Evolutionary conservation across 2,888 invertebrate genomes (phyloP).

Genomic region (Drosophila monieri): DNA sequence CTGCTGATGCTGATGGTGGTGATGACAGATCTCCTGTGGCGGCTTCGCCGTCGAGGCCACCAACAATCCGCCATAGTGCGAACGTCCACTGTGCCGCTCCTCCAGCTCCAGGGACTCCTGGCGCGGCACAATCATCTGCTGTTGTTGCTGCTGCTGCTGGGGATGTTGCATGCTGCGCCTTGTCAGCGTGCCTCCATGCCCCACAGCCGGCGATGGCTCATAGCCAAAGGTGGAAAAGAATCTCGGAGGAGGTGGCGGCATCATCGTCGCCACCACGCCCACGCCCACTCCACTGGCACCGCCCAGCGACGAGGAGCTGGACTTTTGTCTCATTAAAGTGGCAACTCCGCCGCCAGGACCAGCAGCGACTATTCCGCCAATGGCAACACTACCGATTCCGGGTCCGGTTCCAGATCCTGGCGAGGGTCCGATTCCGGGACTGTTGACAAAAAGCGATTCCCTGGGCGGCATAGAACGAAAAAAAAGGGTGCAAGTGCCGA

Average conservation of each 20-base stretch:
- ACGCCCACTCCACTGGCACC: constrained; percentile 44
- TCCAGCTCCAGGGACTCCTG: constrained; percentile 81
- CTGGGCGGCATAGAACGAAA: constrained; percentile 59
- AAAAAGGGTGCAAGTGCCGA: constrained; percentile 13
- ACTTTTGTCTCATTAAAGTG: constrained; percentile 81
- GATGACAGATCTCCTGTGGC: constrained; percentile 78
- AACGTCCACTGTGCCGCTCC: constrained; percentile 75
- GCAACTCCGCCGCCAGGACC: constrained; percentile 47
- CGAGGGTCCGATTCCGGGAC: constrained; percentile 52
- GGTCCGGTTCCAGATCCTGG: neutral
- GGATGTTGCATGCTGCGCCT: constrained; percentile 71
- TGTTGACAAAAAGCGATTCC: constrained; percentile 82
- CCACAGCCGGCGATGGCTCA: constrained; percentile 65
- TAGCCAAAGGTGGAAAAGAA: constrained; percentile 84
- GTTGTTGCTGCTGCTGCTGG: constrained; percentile 51
- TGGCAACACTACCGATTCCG: constrained; percentile 14
- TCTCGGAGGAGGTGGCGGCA: constrained; percentile 74
- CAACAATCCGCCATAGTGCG: constrained; percentile 66
- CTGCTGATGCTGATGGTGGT: constrained; percentile 83
- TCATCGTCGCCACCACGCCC: constrained; percentile 15
- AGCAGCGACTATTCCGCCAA: constrained; percentile 11
- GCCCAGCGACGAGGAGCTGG: constrained; percentile 80
- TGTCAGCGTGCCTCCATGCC: constrained; percentile 56
- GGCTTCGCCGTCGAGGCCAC: constrained; percentile 56
- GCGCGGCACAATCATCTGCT: constrained; percentile 46